These are phyloP conservation scores for Cataglyphis albicans DNA, from an alignment of 2,888 invertebrate genomes.

Conservation along the genomic window DNA sequence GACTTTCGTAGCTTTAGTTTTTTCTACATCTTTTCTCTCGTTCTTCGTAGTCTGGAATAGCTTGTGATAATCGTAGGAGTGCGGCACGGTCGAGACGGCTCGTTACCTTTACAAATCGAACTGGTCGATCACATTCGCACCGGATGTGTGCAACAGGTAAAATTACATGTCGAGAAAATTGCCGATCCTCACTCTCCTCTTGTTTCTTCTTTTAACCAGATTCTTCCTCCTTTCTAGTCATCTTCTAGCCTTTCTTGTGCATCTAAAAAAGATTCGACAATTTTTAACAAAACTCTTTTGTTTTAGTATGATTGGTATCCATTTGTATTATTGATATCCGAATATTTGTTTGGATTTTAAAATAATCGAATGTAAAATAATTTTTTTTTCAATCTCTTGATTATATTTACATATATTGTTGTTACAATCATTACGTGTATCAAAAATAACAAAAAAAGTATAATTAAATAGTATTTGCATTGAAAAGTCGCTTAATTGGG, in stretches of 20 bases:
- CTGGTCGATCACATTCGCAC: conserved; percentile 73
- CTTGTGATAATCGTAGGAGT: conserved; percentile 63
- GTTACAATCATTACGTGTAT: background rate
- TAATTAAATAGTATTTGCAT: conserved; percentile 26
- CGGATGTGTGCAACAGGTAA: conserved; percentile 80
- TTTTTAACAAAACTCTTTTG: background rate
- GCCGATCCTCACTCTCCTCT: conserved; percentile 58
- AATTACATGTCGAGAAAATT: conserved; percentile 81
- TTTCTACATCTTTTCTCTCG: conserved; percentile 21
- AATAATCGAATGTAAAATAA: conserved; percentile 34
- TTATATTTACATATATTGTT: background rate
- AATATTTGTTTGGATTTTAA: conserved; percentile 6
- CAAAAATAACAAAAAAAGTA: background rate
- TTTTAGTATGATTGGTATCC: background rate
- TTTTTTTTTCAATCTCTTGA: background rate
- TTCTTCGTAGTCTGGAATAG: conserved; percentile 28
- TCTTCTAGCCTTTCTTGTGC: background rate
- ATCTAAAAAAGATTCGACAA: conserved; percentile 4
- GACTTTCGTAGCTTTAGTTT: background rate
- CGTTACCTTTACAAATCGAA: conserved; percentile 76
- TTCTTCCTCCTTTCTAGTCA: conserved; percentile 34
- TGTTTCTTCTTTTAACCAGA: conserved; percentile 7
- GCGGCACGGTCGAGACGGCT: conserved; percentile 64
- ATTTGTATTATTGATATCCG: background rate
- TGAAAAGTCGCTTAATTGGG: background rate